phyloP scores from a whole-genome alignment of 2,113 vertebrate species.

The Varanus komodoensis region DNA sequence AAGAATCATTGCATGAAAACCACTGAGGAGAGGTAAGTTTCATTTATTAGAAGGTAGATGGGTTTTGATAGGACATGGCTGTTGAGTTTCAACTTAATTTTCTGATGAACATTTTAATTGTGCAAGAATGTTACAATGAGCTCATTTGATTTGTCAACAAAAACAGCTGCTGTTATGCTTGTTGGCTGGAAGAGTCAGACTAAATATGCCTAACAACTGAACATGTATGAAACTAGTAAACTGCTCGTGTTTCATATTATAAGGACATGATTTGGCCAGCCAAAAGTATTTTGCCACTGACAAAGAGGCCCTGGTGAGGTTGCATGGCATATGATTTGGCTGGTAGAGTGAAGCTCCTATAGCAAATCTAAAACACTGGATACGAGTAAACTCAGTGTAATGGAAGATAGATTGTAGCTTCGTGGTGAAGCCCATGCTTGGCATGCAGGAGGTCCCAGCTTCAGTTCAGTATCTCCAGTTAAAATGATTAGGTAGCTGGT shows the following conservation, averaged over 20 bases:
- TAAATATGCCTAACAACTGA: background rate
- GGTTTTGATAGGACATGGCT: background rate
- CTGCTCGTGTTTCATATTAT: background rate
- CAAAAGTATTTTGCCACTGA: background rate
- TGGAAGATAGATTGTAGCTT: background rate
- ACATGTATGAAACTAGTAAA: background rate
- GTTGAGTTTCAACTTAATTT: background rate
- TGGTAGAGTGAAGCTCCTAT: background rate
- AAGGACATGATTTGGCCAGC: background rate
- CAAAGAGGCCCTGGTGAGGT: background rate
- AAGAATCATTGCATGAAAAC: background rate
- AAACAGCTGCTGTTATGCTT: background rate
- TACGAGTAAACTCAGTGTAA: background rate
- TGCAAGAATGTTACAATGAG: conserved; percentile 1
- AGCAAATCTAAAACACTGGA: background rate
- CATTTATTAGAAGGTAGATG: background rate
- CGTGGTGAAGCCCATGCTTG: background rate
- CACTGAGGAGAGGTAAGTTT: background rate
- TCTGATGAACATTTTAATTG: background rate
- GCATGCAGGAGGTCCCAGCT: too few relatives aligned
- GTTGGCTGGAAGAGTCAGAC: background rate
- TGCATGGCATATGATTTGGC: background rate
- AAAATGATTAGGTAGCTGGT: background rate
- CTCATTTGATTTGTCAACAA: background rate
- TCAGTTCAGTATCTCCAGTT: background rate